Conservation (phyloP, 2,888 invertebrate genomes). For the Archips xylosteana region DNA sequence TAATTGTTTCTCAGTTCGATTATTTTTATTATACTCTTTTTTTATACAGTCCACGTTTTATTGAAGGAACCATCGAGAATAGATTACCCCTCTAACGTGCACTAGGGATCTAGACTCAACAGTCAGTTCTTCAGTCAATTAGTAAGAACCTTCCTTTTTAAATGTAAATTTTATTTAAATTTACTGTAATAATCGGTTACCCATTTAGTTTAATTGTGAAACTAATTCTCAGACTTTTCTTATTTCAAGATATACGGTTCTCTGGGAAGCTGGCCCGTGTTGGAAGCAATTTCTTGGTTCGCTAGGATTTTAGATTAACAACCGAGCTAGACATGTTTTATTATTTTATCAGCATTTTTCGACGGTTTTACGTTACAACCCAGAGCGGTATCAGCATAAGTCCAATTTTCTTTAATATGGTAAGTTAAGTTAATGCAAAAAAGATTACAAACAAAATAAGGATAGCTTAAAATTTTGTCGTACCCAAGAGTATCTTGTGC, state of each 20-base stretch:
- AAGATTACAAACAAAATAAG: background rate
- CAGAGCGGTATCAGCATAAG: background rate
- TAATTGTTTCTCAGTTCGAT: no score
- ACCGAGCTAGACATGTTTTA: constrained; percentile 1
- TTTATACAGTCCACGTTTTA: no score
- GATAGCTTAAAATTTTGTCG: background rate
- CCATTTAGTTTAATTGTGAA: background rate
- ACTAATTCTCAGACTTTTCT: background rate
- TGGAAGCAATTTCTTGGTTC: constrained; percentile 1
- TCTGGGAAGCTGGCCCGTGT: background rate
- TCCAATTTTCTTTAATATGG: background rate
- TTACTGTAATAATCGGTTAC: background rate
- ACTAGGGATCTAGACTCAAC: no score
- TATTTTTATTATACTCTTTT: no score
- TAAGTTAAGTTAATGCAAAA: background rate
- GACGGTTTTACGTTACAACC: background rate
- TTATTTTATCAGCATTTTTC: background rate
- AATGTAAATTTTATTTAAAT: no score
- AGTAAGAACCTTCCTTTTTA: no score
- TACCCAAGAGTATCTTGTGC: background rate
- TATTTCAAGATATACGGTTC: background rate
- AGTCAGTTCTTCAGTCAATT: no score
- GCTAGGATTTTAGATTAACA: constrained; percentile 13
- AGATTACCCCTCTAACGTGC: no score
- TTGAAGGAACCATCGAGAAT: no score